Evolutionary conservation across 2,888 invertebrate species (phyloP), one percentile per base, ranked within the genome.

Genomic region (Spodoptera littoralis): DNA sequence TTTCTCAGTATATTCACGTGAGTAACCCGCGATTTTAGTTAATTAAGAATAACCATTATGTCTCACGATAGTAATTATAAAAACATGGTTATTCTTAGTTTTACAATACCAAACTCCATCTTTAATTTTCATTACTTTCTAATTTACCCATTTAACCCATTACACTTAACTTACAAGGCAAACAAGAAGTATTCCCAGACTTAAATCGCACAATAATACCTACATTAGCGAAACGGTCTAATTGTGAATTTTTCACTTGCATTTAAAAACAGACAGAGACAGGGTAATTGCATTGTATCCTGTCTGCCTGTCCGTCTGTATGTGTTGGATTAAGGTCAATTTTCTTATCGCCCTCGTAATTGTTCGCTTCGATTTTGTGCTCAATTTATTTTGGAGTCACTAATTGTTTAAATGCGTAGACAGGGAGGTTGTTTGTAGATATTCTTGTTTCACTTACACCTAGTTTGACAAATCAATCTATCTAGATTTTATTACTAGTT

Each of bases 241-340:
- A 84, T 84, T 85, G 79, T 62, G 58, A 81, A 75, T 60, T 81
- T 36, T 84, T 83, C 72, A 79, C 89, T 91, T 90, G 85, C 86
- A 72, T 76, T 77, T 75, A 75, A 75, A 77, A 80, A 82, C 73
- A 84, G 77, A 83, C 76, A 65, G 92, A 65, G 92, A 92, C 92
- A 92, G 87, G 70, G 87, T 92, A 92, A 92, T 92, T 92, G 88
- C 88, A 80, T 80, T 69, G 83, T 84, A 90, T 92, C 91, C 92
- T 89, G 91, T 80, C 85, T 53, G 88, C 82, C 84, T 68, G 90
- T 86, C 84, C 84, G 73, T 79, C 73, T 48, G 73, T 77, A 65
- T 44, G 4, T 49, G 30, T 58, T 59, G 65, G 73, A 79, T 81
- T 73, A 62, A 73, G 62, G 76, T 73, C 76, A 80, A 81, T 79